Evolutionary conservation across 2,888 invertebrate species (phyloP), one percentile per base, ranked within the genome.

Genomic region (Brachylomia viminalis): DNA sequence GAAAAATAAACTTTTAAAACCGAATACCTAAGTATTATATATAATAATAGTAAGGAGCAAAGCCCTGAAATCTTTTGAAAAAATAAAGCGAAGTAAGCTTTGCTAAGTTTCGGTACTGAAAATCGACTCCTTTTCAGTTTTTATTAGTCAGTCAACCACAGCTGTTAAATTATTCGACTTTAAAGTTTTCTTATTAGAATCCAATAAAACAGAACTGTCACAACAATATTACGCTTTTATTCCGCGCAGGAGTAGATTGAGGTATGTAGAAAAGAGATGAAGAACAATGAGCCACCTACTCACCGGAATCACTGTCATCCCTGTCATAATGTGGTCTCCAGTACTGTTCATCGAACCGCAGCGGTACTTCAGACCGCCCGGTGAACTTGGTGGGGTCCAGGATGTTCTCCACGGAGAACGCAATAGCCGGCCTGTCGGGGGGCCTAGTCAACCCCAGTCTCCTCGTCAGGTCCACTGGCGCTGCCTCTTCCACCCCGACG

Each of bases 381-480:
- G 98, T 98, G 93, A 99, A 99, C 95, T 99, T 99, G 89, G 98
- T 98, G 7, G 99, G 99, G 94, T 99, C 98, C 86, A 99, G 95
- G 84, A 99, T 99, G 92, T 99, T 99, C 95, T 99, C 98, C 38
- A 99, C 99, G 10, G 98, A 98, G 95, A 99, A 99, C 30, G 98
- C 98, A 83, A 98, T 96, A 5, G 95, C 92, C 0, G 95, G 92
- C 71, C 97, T 86, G 97, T 97, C 96, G 0, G 95, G 95, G 3
- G 96, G 94, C 88, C 98, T 95, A 70, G 97, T 97, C 79, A 97
- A 95, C 67, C 97, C 97, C 73, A 97, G 94, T 58, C 97, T 95
- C 72, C 97, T 90, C 67, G 96, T 96, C 17, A 96, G 87, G 88
- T 96, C 96, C 17, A 96, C 96, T 3, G 96, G 96, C 20, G 96